Conservation (phyloP, 2,797 vertebrate genomes). For the Clarias fuscus region DNA sequence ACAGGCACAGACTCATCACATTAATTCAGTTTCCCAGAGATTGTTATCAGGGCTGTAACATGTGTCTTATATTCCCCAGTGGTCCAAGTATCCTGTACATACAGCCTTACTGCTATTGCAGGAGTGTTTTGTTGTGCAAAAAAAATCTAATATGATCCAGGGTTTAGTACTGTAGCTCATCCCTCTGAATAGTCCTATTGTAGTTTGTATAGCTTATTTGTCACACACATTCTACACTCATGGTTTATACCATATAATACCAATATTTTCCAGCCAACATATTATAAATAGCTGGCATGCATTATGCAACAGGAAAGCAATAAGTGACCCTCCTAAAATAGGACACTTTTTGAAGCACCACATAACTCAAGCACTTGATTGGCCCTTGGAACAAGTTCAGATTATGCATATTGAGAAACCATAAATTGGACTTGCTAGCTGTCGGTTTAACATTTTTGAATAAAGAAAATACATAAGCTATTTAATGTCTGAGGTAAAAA, state of each 20-base stretch:
- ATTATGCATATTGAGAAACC: background rate
- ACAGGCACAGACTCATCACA: slow-evolving; percentile 13
- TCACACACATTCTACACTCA: slow-evolving; percentile 39
- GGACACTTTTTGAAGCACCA: slow-evolving; percentile 29
- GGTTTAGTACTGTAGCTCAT: background rate
- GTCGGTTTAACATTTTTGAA: background rate
- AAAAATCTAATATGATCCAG: background rate
- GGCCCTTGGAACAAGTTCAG: slow-evolving; percentile 8
- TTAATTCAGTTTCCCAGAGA: background rate
- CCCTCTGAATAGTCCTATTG: slow-evolving; percentile 31
- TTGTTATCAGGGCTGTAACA: background rate
- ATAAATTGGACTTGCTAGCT: slow-evolving; percentile 1
- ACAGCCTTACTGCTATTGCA: background rate
- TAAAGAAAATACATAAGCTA: slow-evolving; percentile 24
- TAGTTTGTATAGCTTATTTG: slow-evolving; percentile 19
- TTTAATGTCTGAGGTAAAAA: slow-evolving; percentile 11
- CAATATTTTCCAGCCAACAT: slow-evolving; percentile 33
- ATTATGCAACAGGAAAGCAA: slow-evolving; percentile 31
- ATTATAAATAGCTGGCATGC: slow-evolving; percentile 45
- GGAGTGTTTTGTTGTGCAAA: background rate
- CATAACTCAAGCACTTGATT: slow-evolving; percentile 17
- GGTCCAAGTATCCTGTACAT: background rate
- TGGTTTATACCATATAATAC: slow-evolving; percentile 33
- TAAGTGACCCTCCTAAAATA: slow-evolving; percentile 27
- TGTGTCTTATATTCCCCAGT: background rate